phyloP scores from a whole-genome alignment of 2,888 invertebrate genomes.

The Limnephilus marmoratus region DNA sequence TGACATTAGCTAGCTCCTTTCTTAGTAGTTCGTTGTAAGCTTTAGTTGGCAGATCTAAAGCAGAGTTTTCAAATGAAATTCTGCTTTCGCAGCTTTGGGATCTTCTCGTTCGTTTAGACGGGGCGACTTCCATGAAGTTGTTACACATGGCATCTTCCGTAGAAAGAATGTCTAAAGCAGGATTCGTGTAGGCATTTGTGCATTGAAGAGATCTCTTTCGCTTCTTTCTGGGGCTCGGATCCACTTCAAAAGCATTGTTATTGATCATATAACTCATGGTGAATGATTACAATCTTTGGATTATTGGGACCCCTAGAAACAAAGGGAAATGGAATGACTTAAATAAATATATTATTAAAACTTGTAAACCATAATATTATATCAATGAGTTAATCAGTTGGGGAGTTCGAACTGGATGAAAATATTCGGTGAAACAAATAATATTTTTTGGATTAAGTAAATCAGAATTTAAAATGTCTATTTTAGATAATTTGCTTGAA shows the following conservation, averaged over 20 bases:
- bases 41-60: constrained; percentile 72
- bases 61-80: constrained; percentile 73
- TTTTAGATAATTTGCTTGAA: background rate
- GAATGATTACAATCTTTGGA: background rate
- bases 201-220: constrained; percentile 72
- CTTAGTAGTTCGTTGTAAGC: constrained; percentile 73
- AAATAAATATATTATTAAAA: background rate
- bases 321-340: background rate
- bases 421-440: background rate
- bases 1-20: constrained; percentile 74
- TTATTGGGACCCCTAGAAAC: background rate
- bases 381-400: background rate
- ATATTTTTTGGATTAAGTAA: background rate
- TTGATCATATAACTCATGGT: constrained; percentile 67
- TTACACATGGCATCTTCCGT: constrained; percentile 77
- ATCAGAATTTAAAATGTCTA: background rate
- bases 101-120: constrained; percentile 73
- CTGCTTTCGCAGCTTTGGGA: constrained; percentile 72
- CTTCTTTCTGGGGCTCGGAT: constrained; percentile 71
- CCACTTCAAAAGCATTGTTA: constrained; percentile 76
- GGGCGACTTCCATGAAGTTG: constrained; percentile 75
- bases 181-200: constrained; percentile 74
- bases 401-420: background rate
- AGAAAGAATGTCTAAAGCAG: constrained; percentile 73
- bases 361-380: background rate